Evolutionary conservation across 2,888 invertebrate species (phyloP), one percentile per base, ranked within the genome.

Genomic region (Nymphalis urticae): DNA sequence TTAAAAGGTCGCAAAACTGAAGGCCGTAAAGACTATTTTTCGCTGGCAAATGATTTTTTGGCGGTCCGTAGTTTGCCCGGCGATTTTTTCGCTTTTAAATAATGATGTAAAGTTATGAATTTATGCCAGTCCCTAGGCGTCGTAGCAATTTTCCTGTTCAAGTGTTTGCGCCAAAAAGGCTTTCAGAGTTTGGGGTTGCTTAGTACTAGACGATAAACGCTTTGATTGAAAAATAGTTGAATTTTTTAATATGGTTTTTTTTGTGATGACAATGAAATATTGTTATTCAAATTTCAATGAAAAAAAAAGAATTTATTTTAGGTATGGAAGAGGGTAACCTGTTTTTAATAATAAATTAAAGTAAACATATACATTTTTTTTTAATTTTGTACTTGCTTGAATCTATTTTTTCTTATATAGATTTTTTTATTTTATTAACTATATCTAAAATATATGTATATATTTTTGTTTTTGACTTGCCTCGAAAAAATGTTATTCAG

Each of bases 81-180:
- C 79, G 51, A 47, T 81, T 83, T 85, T 82, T 75, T 78, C 71
- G 76, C 78, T 85, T 85, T 86, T 83, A 86, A 86, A 86, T 82
- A 84, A 84, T 84, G 83, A 86, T 86, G 82, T 87, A 86, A 85
- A 86, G 85, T 85, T 85, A 84, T 85, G 85, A 87, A 86, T 87
- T 73, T 75, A 72, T 72, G 68, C 72, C 70, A 72, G 69, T 72
- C 84, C 79, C 81, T 76, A 76, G 82, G 82, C 80, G 82, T 82
- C 80, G 79, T 75, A 80, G 82, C 83, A 86, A 86, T 87, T 86
- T 86, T 84, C 84, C 80, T 79, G 75, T 78, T 83, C 79, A 81
- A 85, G 82, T 82, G 81, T 82, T 84, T 79, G 81, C 77, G 72
- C 59, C 59, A 64, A 68, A 75, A 76, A 77, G 75, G 77, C 76